phyloP scores from a whole-genome alignment of 2,113 vertebrate genomes.

The Brachypteracias leptosomus region DNA sequence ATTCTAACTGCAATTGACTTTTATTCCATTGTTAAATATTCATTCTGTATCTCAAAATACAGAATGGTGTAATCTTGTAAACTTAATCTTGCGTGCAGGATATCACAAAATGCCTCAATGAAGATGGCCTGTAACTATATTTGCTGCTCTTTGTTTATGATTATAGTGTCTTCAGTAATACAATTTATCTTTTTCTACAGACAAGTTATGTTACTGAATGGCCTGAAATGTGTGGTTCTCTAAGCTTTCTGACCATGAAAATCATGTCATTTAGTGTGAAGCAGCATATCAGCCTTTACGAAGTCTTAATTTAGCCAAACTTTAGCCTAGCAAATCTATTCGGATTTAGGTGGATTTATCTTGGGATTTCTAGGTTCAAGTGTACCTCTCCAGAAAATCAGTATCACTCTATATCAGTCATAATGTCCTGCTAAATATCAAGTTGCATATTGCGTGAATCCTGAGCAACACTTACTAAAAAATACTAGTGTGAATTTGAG shows the following conservation, averaged over 20 bases:
- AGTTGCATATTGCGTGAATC: accelerated
- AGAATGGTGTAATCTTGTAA: not conserved
- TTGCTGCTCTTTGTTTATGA: not conserved
- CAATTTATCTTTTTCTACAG: not conserved
- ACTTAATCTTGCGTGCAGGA: not conserved
- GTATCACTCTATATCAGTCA: accelerated
- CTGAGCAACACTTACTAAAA: not conserved
- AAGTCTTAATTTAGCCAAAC: not conserved
- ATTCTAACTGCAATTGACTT: not conserved
- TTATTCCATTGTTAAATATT: not conserved
- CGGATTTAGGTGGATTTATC: not conserved
- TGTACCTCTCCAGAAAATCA: not conserved
- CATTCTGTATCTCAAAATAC: not conserved
- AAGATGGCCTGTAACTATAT: not conserved
- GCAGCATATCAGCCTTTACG: not conserved
- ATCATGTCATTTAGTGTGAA: not conserved
- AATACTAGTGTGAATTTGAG: not conserved
- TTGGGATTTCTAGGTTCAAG: not conserved
- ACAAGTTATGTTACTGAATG: not conserved
- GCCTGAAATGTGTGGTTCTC: not conserved
- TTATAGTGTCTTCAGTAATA: not conserved
- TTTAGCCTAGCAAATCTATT: not conserved
- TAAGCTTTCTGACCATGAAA: not conserved
- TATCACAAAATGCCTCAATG: not conserved
- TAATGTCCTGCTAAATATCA: not conserved